Evolutionary conservation across 1,140 invertebrate genomes (phyloP).

Genomic region (Macrostomum lignano): DNA sequence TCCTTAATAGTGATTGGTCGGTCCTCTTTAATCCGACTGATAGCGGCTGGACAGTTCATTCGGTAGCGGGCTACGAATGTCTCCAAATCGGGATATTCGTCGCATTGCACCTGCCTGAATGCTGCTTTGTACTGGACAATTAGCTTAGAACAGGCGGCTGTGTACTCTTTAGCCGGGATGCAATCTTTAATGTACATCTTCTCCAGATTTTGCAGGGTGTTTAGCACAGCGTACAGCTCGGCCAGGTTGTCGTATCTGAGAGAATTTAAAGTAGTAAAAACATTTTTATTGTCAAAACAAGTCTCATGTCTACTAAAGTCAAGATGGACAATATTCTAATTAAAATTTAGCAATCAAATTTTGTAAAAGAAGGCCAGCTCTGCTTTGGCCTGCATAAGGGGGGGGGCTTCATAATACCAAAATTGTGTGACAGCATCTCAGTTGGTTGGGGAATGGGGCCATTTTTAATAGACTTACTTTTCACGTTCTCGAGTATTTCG

Average conservation of each 20-base stretch:
- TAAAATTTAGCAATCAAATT: too few species aligned
- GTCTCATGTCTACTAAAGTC: too few species aligned
- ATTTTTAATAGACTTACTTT: too few species aligned
- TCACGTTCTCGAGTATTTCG: too few species aligned
- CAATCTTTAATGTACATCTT: conserved; percentile 93
- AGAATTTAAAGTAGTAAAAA: not conserved
- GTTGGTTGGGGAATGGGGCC: too few species aligned
- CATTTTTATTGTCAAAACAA: too few species aligned
- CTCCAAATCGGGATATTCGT: conserved; percentile 67
- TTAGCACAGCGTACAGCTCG: conserved; percentile 82
- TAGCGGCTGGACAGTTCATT: conserved; percentile 74
- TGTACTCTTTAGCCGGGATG: conserved; percentile 42
- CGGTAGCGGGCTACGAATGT: conserved; percentile 59
- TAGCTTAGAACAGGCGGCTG: conserved; percentile 74
- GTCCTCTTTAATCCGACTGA: conserved; percentile 86
- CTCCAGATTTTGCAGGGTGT: conserved; percentile 79
- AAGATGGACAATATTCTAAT: too few species aligned
- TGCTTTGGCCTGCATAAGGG: too few species aligned
- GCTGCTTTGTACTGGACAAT: conserved; percentile 85
- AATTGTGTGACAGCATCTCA: too few species aligned
- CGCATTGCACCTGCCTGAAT: conserved; percentile 70
- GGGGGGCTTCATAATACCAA: too few species aligned
- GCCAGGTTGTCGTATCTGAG: conserved; percentile 85
- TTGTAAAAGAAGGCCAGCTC: too few species aligned
- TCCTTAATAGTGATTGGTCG: conserved; percentile 91